phyloP scores from a whole-genome alignment of 2,888 invertebrate species.

The Rapana venosa region DNA sequence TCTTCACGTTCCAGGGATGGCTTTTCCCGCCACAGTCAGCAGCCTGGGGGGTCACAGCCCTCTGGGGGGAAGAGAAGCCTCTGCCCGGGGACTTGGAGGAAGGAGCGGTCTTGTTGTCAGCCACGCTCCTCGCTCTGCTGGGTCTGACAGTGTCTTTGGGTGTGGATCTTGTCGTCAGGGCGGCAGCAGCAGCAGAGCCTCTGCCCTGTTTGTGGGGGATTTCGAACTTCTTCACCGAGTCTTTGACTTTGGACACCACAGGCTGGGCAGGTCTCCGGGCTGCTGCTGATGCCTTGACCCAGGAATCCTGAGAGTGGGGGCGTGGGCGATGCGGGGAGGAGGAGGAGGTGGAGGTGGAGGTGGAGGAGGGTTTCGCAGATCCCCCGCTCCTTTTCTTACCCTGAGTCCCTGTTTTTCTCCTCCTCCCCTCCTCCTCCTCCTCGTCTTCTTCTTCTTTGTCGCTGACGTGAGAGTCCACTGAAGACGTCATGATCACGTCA shows the following conservation, averaged over 20 bases:
- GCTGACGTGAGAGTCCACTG: background rate
- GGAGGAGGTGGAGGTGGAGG: background rate
- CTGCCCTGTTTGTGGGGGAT: conserved; percentile 21
- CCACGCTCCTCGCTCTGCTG: background rate
- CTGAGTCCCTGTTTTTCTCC: background rate
- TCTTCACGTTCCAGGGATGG: background rate
- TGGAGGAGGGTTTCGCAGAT: conserved; percentile 5
- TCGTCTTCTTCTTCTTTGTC: background rate
- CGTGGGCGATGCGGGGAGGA: conserved; percentile 20
- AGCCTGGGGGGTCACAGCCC: background rate
- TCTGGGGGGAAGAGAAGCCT: background rate
- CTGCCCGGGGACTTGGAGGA: background rate
- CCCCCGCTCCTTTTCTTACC: background rate
- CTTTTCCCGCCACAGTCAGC: background rate
- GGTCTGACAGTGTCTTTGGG: background rate
- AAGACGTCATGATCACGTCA: background rate
- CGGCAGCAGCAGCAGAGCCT: background rate
- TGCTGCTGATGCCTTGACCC: background rate
- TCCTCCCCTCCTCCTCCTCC: no score
- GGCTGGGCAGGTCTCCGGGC: background rate
- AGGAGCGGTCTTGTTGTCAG: background rate
- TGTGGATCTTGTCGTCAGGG: background rate
- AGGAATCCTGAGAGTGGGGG: conserved; percentile 1
- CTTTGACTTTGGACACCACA: conserved; percentile 27
- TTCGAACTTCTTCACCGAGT: conserved; percentile 41